Evolutionary conservation across 2,113 vertebrate species (phyloP), one percentile per base, ranked within the genome.

Genomic region (Amazona vittata): DNA sequence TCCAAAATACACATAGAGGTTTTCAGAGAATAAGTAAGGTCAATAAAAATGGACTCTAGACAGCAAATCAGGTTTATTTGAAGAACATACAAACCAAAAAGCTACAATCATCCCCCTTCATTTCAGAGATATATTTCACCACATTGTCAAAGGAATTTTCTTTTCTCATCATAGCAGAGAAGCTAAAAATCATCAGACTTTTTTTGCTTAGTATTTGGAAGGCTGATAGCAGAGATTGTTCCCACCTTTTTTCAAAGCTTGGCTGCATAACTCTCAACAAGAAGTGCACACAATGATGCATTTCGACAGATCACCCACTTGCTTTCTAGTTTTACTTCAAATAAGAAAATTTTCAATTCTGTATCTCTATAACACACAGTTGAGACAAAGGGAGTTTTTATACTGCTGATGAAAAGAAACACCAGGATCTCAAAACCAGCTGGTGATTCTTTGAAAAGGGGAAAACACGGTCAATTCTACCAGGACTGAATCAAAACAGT

Each of bases 161-260:
- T 90, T 53, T 49, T 94, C 74, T 88, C 28, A 35, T 73, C 33
- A 14, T 62, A 74, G 67, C 74, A 92, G 47, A 86, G 47, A 68
- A 57, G 85, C 90, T 80, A 16, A 90, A 93, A 89, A 90, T 86
- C 24, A 63, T 83, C 35, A 33, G 59, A 69, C 5, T 19, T 71
- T 50, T 94, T 76, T 89, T 85, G 76, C 44, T 90, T 85, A 53
- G 15, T 71, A 47, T 86, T 96, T 94, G 65, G 83, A 82, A 90
- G 44, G 46, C 62, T 82, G 79, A 65, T 68, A 65, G 75, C 77
- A 71, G 78, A 47, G 80, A 60, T 59, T 84, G 83, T 62, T 90
- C 79, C 69, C 73, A 68, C 41, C 76, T 93, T 91, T 73, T 78
- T 85, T 83, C 53, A 67, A 25, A 50, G 64, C 80, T 76, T 89